Percentiles rank a stretch among this genome's conserved stretches.
Conservation (phyloP, 2,888 invertebrate genomes). For the Cacoxenus indagator region DNA sequence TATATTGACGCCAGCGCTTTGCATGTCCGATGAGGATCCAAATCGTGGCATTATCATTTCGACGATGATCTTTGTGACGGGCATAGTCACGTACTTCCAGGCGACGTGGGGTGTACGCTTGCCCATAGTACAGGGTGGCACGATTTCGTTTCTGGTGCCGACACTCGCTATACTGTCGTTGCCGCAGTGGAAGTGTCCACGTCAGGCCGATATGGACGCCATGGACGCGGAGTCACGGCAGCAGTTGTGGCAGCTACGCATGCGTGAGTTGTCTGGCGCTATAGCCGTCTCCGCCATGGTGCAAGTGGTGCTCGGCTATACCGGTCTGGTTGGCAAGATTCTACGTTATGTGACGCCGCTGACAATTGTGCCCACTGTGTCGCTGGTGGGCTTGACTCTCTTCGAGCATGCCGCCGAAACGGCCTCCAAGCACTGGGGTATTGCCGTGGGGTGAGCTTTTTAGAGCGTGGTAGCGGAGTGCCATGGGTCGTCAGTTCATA, state of each 20-base stretch:
- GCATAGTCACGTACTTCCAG: slow-evolving; percentile 82
- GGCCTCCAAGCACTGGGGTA: slow-evolving; percentile 88
- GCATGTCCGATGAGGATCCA: slow-evolving; percentile 82
- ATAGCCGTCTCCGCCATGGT: slow-evolving; percentile 84
- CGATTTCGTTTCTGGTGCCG: slow-evolving; percentile 84
- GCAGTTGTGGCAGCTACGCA: slow-evolving; percentile 80
- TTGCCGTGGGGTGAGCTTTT: slow-evolving; percentile 80
- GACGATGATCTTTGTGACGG: slow-evolving; percentile 86
- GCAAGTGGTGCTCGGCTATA: slow-evolving; percentile 80
- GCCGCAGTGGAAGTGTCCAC: slow-evolving; percentile 81
- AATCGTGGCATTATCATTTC: slow-evolving; percentile 83
- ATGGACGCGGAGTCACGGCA: slow-evolving; percentile 74
- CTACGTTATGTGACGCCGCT: slow-evolving; percentile 85
- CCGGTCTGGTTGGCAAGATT: slow-evolving; percentile 82
- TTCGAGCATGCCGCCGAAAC: slow-evolving; percentile 85
- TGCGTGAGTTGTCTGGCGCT: slow-evolving; percentile 87
- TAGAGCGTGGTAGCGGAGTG: neutral
- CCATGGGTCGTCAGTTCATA: too few species aligned
- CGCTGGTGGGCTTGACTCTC: slow-evolving; percentile 85
- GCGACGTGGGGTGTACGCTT: slow-evolving; percentile 82
- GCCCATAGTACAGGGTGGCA: slow-evolving; percentile 84
- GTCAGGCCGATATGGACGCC: slow-evolving; percentile 71
- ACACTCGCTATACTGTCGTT: slow-evolving; percentile 81
- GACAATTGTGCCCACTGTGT: slow-evolving; percentile 87
- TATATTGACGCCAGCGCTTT: slow-evolving; percentile 84